Conservation (phyloP, 1,140 invertebrate genomes). For the Helicoverpa zea region DNA sequence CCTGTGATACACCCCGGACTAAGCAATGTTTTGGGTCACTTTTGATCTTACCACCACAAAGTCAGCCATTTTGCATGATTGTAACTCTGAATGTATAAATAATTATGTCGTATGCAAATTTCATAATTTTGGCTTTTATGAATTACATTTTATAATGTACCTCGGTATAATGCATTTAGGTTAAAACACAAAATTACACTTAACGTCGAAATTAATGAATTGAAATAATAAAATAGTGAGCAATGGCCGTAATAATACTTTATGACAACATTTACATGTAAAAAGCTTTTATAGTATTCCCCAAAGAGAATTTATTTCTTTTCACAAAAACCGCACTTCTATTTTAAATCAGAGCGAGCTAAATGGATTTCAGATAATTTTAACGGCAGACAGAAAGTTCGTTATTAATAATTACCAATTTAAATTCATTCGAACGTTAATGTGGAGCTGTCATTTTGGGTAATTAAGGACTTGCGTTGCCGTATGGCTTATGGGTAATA, state of each 20-base stretch:
- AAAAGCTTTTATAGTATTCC: slow-evolving; percentile 23
- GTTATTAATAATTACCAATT: slow-evolving; percentile 47
- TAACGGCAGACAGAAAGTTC: slow-evolving; percentile 44
- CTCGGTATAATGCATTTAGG: background rate
- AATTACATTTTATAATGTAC: too few relatives aligned
- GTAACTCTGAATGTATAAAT: background rate
- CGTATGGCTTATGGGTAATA: background rate
- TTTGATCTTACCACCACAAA: background rate
- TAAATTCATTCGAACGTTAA: slow-evolving; percentile 46
- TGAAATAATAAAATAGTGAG: slow-evolving; percentile 35
- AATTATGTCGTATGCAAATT: background rate
- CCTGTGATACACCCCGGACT: background rate
- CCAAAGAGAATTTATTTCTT: slow-evolving; percentile 38
- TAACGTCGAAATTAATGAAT: background rate
- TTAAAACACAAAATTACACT: background rate
- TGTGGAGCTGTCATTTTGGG: background rate
- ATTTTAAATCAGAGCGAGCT: slow-evolving; percentile 33
- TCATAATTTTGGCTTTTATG: too few relatives aligned
- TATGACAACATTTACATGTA: background rate
- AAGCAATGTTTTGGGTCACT: slow-evolving; percentile 7
- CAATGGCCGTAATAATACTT: background rate
- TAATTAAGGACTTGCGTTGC: slow-evolving; percentile 7
- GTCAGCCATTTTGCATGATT: slow-evolving; percentile 23
- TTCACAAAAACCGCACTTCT: slow-evolving; percentile 10
- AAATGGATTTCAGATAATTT: slow-evolving; percentile 48